phyloP scores from a whole-genome alignment of 2,797 vertebrate genomes.

The Vespertilio murinus region DNA sequence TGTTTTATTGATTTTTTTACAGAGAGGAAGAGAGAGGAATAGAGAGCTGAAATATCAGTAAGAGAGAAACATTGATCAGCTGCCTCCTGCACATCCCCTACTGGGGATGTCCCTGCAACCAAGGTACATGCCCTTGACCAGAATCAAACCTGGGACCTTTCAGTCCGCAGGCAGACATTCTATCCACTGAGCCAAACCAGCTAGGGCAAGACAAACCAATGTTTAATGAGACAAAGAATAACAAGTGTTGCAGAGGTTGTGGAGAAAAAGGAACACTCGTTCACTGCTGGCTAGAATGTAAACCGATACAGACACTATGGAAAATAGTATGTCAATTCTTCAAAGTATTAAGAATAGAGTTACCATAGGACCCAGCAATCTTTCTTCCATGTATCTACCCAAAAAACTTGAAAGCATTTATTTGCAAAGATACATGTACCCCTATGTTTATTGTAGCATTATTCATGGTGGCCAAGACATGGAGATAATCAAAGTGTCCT shows the following conservation, averaged over 20 bases:
- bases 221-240: neutral
- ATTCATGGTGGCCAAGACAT: neutral
- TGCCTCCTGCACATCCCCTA: too few species aligned
- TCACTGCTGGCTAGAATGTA: neutral
- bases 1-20: too few species aligned
- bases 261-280: neutral
- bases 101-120: too few species aligned
- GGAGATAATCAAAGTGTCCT: neutral
- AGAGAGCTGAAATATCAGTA: too few species aligned
- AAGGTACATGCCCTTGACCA: too few species aligned
- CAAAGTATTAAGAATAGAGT: neutral
- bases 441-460: neutral
- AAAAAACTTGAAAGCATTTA: neutral
- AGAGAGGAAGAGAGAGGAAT: too few species aligned
- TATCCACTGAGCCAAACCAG: too few species aligned
- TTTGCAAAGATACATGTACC: neutral
- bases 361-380: neutral
- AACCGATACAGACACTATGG: neutral
- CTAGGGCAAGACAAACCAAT: too few species aligned
- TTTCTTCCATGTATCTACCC: neutral
- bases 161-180: too few species aligned
- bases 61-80: too few species aligned
- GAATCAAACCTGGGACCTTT: too few species aligned
- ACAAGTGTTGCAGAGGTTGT: neutral
- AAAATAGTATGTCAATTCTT: neutral